These are phyloP conservation scores for Artemisiospiza belli DNA, from an alignment of 2,113 vertebrate genomes.

Conservation along the genomic window DNA sequence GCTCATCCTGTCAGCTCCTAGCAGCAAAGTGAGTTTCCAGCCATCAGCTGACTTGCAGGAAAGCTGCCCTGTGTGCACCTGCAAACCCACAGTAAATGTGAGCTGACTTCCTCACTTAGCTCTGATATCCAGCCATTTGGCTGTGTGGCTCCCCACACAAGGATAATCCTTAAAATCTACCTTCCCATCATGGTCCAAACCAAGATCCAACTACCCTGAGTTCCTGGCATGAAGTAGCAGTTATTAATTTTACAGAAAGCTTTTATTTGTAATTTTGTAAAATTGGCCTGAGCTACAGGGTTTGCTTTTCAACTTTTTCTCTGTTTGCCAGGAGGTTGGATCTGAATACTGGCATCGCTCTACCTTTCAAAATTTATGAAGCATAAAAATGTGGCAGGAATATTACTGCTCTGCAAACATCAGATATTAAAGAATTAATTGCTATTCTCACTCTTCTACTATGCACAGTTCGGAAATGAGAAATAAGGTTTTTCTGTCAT, in stretches of 20 bases:
- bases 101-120: background rate
- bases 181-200: background rate
- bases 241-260: background rate
- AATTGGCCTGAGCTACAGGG: background rate
- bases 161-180: background rate
- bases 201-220: background rate
- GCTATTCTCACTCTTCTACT: background rate
- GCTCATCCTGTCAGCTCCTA: background rate
- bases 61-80: background rate
- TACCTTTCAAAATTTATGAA: background rate
- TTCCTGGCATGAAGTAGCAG: background rate
- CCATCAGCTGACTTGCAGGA: background rate
- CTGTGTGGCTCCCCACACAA: background rate
- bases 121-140: background rate
- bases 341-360: background rate
- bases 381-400: background rate
- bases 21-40: background rate
- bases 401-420: background rate
- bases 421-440: background rate
- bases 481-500: background rate
- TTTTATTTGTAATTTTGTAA: conserved; percentile 9
- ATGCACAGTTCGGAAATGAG: background rate
- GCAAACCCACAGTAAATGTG: background rate
- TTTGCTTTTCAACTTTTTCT: background rate
- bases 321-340: background rate